A percentile compares a stretch with the other conserved stretches of the same genome.
Conservation (phyloP, 2,797 vertebrate species). For the Ficedula albicollis region DNA sequence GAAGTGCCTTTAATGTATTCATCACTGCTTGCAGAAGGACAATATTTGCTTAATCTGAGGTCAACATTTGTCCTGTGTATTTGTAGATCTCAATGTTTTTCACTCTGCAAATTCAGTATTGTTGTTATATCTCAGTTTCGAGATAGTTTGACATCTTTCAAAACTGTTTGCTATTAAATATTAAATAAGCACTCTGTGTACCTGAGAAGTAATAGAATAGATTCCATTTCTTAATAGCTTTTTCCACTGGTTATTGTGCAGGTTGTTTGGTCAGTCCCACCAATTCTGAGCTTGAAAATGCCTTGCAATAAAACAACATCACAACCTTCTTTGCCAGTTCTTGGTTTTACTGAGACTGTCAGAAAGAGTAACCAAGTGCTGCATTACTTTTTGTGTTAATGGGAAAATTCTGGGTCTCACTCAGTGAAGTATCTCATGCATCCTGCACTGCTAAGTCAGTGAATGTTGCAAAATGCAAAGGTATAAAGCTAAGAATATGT, state of each 20-base stretch:
- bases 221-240: neutral
- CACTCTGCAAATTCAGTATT: neutral
- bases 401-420: neutral
- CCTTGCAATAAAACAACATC: neutral
- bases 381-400: neutral
- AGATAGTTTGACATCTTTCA: neutral
- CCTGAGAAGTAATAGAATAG: neutral
- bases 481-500: neutral
- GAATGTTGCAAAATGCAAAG: neutral
- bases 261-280: neutral
- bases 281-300: neutral
- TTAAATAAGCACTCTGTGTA: neutral
- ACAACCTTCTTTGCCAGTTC: neutral
- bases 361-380: neutral
- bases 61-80: neutral
- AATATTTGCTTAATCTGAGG: neutral
- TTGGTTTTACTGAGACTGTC: neutral
- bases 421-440: neutral
- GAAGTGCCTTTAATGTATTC: neutral
- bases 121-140: neutral
- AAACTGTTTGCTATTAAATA: neutral
- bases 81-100: neutral
- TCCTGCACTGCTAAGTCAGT: neutral
- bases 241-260: neutral
- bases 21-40: neutral